Conservation (phyloP, 2,888 invertebrate genomes). For the Loripinus fragilis region DNA sequence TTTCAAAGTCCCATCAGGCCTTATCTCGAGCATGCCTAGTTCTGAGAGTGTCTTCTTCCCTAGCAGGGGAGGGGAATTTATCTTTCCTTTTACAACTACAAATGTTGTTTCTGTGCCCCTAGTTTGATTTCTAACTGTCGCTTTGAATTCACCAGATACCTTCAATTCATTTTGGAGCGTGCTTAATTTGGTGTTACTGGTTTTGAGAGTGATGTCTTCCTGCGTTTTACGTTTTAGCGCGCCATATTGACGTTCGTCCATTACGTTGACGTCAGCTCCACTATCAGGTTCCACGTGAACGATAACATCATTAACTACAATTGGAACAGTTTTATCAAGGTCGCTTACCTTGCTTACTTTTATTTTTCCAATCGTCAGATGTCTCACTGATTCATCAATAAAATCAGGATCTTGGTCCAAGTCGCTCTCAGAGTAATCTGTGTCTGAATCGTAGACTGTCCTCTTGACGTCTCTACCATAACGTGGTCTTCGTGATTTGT, state of each 20-base stretch:
- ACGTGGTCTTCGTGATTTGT: not conserved
- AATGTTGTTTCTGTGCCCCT: conserved; percentile 3
- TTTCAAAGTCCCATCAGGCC: conserved; percentile 18
- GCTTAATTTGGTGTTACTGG: conserved; percentile 11
- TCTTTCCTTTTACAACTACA: not conserved
- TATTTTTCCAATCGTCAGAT: conserved; percentile 16
- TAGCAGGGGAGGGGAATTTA: not conserved
- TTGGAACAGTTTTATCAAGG: conserved; percentile 13
- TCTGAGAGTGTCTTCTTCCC: conserved; percentile 3
- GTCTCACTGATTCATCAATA: conserved; percentile 2
- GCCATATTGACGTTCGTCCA: conserved; percentile 7
- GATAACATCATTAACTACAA: conserved; percentile 20
- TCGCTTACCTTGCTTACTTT: conserved; percentile 22
- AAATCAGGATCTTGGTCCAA: not conserved
- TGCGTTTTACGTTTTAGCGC: not conserved
- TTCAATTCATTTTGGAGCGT: conserved; percentile 14
- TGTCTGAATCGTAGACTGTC: not conserved
- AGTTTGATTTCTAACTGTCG: not conserved
- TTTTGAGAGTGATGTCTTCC: not conserved
- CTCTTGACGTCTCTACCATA: not conserved
- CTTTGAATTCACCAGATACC: conserved; percentile 24
- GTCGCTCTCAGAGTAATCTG: conserved; percentile 8
- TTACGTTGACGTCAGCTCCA: not conserved
- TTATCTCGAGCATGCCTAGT: conserved; percentile 26
- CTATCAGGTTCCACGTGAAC: not conserved